A percentile compares a stretch with the other conserved stretches of the same genome.
phyloP scores from a whole-genome alignment of 2,888 invertebrate genomes.

The Sinhomidia bicolor region DNA sequence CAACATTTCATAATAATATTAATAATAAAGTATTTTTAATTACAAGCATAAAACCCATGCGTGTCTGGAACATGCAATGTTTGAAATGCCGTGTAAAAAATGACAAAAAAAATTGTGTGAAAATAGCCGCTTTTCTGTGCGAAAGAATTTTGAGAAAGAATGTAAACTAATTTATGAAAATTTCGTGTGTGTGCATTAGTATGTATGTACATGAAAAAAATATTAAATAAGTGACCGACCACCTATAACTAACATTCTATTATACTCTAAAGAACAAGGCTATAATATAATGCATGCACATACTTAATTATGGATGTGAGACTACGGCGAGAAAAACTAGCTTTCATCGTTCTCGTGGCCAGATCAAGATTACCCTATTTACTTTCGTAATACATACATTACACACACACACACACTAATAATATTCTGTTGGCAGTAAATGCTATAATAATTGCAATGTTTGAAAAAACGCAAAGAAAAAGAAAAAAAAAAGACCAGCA shows the following conservation, averaged over 20 bases:
- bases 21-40: too few relatives aligned
- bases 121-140: too few relatives aligned
- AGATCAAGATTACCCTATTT: constrained; percentile 42
- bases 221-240: not conserved
- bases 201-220: not conserved
- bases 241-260: not conserved
- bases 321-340: constrained; percentile 7
- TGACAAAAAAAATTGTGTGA: too few relatives aligned
- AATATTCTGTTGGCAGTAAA: constrained; percentile 21
- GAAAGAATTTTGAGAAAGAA: too few relatives aligned
- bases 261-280: not conserved
- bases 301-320: constrained; percentile 25
- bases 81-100: too few relatives aligned
- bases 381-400: constrained; percentile 33
- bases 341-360: not conserved
- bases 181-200: too few relatives aligned
- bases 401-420: not conserved
- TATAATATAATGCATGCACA: not conserved
- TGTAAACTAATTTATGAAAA: too few relatives aligned
- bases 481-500: not conserved
- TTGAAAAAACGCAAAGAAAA: not conserved
- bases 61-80: too few relatives aligned
- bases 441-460: constrained; percentile 37
- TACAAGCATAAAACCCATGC: too few relatives aligned
- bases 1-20: too few relatives aligned